Percentiles rank a stretch among this genome's conserved stretches.
phyloP scores from a whole-genome alignment of 2,113 vertebrate genomes.

The Apaloderma vittatum region DNA sequence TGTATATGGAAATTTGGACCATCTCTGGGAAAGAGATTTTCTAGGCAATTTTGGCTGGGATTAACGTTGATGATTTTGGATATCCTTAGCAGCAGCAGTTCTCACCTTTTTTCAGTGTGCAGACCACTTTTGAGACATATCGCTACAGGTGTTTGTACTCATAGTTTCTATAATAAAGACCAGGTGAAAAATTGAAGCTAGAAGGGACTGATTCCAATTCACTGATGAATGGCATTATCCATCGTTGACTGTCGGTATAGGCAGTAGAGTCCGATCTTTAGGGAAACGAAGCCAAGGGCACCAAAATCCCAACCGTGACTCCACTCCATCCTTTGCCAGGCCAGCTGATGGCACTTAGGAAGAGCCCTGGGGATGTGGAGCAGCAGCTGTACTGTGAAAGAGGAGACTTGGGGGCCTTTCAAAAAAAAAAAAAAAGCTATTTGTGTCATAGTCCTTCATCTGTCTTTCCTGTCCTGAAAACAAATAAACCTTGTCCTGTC shows the following conservation, averaged over 20 bases:
- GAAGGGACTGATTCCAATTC: not conserved
- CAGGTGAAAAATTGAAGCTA: not conserved
- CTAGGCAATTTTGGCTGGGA: not conserved
- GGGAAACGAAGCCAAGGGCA: not conserved
- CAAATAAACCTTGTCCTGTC: not conserved
- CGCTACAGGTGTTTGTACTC: not conserved
- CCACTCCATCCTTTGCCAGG: not conserved
- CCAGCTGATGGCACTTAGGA: not conserved
- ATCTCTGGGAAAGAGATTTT: not conserved
- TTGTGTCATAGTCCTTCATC: not conserved
- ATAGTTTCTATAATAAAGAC: not conserved
- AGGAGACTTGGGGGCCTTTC: not conserved
- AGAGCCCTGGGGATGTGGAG: not conserved
- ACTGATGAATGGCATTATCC: too few relatives aligned
- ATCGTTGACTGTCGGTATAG: not conserved
- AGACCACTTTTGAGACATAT: not conserved
- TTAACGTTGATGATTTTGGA: not conserved
- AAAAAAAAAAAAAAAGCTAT: not conserved
- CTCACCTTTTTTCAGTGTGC: not conserved
- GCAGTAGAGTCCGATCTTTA: not conserved
- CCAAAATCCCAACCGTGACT: not conserved
- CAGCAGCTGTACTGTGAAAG: rapidly evolving
- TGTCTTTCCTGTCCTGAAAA: not conserved
- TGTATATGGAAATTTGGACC: not conserved
- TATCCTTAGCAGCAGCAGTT: not conserved